Evolutionary conservation across 2,113 vertebrate genomes (phyloP).

Genomic region (Malurus elegans): DNA sequence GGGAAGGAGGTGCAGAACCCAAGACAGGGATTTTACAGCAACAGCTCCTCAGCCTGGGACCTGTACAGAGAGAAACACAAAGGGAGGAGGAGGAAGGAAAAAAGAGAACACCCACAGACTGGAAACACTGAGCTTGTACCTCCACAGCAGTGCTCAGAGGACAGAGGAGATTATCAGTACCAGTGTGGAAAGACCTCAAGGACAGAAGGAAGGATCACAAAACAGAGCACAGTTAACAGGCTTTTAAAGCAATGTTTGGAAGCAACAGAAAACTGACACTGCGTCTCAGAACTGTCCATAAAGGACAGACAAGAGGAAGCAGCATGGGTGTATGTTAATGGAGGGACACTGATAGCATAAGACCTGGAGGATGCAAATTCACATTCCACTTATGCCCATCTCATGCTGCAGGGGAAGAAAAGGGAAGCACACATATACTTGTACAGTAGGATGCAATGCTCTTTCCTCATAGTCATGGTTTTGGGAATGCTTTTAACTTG

Average conservation of each 20-base stretch:
- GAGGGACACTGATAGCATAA: not conserved
- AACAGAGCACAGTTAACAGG: not conserved
- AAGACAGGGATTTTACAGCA: not conserved
- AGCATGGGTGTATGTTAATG: rapidly evolving
- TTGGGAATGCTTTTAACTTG: not conserved
- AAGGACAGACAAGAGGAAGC: not conserved
- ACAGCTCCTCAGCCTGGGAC: not conserved
- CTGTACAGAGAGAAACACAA: not conserved
- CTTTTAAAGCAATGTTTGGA: not conserved
- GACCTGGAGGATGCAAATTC: not conserved
- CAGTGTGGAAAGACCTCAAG: not conserved
- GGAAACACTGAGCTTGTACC: rapidly evolving
- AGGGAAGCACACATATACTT: not conserved
- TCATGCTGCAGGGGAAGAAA: not conserved
- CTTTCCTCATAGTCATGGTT: not conserved
- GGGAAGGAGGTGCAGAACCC: not conserved
- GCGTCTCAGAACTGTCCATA: not conserved
- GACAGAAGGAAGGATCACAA: not conserved
- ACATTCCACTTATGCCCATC: not conserved
- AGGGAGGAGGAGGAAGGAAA: not conserved
- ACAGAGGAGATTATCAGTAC: not conserved
- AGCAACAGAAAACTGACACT: not conserved
- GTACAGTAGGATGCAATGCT: not conserved
- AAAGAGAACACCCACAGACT: not conserved
- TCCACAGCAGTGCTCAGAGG: not conserved